Base-by-base conservation (phyloP, 2,797 vertebrate species). In the Petrocephalus sullivani region DNA sequence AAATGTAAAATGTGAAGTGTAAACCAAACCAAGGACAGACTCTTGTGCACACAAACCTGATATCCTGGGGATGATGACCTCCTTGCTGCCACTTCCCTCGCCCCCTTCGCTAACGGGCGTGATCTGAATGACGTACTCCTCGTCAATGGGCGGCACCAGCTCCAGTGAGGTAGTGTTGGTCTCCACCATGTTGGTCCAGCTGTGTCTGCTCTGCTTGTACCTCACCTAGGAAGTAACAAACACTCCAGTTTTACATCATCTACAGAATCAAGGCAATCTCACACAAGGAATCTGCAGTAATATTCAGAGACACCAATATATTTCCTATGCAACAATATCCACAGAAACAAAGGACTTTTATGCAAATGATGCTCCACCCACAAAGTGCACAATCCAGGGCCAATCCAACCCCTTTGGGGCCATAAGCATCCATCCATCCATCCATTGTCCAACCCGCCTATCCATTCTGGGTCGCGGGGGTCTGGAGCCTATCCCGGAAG, bases 131-230 rank as follows among this genome's bases (percentile, higher is more conserved):
- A 99, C 96, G 85, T 98, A 99, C 91, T 99, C 98, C 93, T 98
- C 97, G 0, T 98, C 95, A 0, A 96, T 95, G 5, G 98, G 98
- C 89, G 99, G 90, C 0, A 97, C 96, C 0, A 99, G 96, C 94
- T 99, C 98, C 91, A 99, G 97, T 0, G 97, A 99, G 23, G 98
- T 99, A 83, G 95, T 97, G 58, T 99, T 99, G 0, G 98, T 99
- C 92, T 99, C 97, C 90, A 99, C 97, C 49, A 99, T 92, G 0
- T 94, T 96, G 0, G 96, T 95, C 51, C 95, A 96, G 92, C 97
- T 96, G 93, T 98, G 97, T 60, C 94, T 94, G 93, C 96, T 97
- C 94, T 97, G 97, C 92, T 97, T 96, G 94, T 99, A 99, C 83
- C 98, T 89, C 88, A 99, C 98, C 98, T 99, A 91, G 54, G 49